These are phyloP conservation scores for Tapirus terrestris DNA, from an alignment of 2,113 vertebrate genomes.

Conservation along the genomic window DNA sequence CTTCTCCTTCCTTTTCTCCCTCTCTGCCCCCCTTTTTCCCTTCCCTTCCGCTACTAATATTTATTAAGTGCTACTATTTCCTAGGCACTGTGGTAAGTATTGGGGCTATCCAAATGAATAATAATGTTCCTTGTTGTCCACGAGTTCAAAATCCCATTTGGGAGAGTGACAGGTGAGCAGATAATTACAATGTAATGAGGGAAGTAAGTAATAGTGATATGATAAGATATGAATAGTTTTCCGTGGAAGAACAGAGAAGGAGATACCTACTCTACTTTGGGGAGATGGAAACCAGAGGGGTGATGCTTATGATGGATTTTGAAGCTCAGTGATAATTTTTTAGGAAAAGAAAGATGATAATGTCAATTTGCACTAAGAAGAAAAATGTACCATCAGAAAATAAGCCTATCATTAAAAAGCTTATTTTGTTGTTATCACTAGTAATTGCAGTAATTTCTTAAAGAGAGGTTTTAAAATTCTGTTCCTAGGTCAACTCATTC, in stretches of 20 bases:
- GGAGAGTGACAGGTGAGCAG: not conserved
- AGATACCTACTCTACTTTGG: not conserved
- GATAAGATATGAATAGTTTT: not conserved
- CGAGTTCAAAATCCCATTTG: not conserved
- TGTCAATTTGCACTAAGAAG: not conserved
- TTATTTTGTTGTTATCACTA: not conserved
- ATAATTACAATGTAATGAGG: not conserved
- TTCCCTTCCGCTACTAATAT: not conserved
- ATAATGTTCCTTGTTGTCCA: not conserved
- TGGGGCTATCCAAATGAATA: not conserved
- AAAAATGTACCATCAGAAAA: not conserved
- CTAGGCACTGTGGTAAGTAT: not conserved
- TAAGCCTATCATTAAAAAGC: not conserved
- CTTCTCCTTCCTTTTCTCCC: not conserved
- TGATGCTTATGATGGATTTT: not conserved
- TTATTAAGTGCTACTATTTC: not conserved
- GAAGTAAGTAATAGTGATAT: not conserved
- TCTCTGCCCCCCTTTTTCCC: not conserved
- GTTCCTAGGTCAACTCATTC: not conserved
- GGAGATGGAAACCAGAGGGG: not conserved
- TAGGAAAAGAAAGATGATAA: not conserved
- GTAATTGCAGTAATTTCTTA: not conserved
- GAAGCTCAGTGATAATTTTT: not conserved
- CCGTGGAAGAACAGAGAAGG: not conserved
- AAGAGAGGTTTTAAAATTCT: conserved; percentile 37